These are phyloP conservation scores for Diaphora mendica DNA, from an alignment of 2,888 invertebrate genomes.

Conservation along the genomic window DNA sequence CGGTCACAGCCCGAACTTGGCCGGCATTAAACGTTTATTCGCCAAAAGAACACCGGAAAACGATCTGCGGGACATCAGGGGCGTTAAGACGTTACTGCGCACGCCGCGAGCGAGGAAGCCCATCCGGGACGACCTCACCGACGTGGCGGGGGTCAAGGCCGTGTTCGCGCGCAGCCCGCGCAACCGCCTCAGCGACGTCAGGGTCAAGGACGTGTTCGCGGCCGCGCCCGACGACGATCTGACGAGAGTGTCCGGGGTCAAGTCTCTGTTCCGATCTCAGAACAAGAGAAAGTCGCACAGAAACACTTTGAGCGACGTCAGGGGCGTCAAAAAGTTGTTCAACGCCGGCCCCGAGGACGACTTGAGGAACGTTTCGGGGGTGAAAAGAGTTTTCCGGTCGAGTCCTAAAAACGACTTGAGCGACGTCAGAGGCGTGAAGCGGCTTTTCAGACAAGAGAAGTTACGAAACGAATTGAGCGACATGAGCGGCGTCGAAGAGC, in stretches of 20 bases:
- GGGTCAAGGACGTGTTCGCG: slow-evolving; percentile 71
- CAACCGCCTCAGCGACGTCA: slow-evolving; percentile 62
- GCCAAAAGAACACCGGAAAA: slow-evolving; percentile 61
- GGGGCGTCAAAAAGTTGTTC: slow-evolving; percentile 72
- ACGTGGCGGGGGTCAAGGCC: slow-evolving; percentile 74
- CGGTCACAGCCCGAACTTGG: slow-evolving; percentile 58
- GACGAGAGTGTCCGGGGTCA: slow-evolving; percentile 63
- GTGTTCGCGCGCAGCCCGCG: slow-evolving; percentile 68
- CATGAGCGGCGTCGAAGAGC: slow-evolving; percentile 73
- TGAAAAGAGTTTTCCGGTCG: slow-evolving; percentile 58
- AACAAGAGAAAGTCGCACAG: slow-evolving; percentile 59
- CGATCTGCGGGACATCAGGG: slow-evolving; percentile 63
- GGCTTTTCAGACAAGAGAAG: slow-evolving; percentile 56
- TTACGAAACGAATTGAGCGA: slow-evolving; percentile 52
- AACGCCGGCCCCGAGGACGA: slow-evolving; percentile 67
- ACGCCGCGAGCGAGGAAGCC: slow-evolving; percentile 66
- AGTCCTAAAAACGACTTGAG: slow-evolving; percentile 69
- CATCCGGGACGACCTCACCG: slow-evolving; percentile 70
- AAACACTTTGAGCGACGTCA: slow-evolving; percentile 71
- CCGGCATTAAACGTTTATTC: slow-evolving; percentile 67
- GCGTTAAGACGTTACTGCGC: slow-evolving; percentile 59
- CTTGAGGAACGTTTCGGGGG: slow-evolving; percentile 71
- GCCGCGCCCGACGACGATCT: slow-evolving; percentile 56
- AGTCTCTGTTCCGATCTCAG: slow-evolving; percentile 51
- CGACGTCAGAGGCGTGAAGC: slow-evolving; percentile 69